These are phyloP conservation scores for Heliconius erato DNA, from an alignment of 2,888 invertebrate genomes.

Conservation along the genomic window DNA sequence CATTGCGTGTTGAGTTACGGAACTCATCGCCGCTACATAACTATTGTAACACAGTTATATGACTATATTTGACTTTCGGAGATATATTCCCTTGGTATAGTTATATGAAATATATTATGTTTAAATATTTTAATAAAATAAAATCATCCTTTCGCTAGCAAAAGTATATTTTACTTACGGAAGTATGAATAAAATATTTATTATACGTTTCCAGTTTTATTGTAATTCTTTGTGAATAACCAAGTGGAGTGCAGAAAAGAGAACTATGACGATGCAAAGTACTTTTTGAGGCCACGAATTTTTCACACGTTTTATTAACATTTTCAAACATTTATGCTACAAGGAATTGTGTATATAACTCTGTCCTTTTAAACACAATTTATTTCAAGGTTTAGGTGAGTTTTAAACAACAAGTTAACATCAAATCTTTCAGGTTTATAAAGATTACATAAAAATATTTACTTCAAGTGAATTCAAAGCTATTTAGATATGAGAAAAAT, in stretches of 20 bases:
- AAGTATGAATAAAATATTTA: neutral
- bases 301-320: slow-evolving; percentile 15
- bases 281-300: slow-evolving; percentile 1
- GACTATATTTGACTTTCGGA: too few relatives aligned
- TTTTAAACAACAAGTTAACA: neutral
- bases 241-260: neutral
- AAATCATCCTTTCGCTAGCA: too few relatives aligned
- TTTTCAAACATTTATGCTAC: neutral
- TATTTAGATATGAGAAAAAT: slow-evolving; percentile 12
- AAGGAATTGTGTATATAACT: neutral
- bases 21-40: too few relatives aligned
- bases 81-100: too few relatives aligned
- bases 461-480: slow-evolving; percentile 6
- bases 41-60: too few relatives aligned
- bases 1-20: too few relatives aligned
- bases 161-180: neutral
- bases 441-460: neutral
- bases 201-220: neutral
- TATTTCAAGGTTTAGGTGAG: neutral
- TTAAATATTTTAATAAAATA: too few relatives aligned
- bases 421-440: neutral
- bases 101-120: too few relatives aligned
- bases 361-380: neutral
- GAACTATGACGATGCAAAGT: neutral
- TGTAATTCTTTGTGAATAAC: neutral